phyloP scores from a whole-genome alignment of 2,888 invertebrate genomes.

The Danaus chrysippus region DNA sequence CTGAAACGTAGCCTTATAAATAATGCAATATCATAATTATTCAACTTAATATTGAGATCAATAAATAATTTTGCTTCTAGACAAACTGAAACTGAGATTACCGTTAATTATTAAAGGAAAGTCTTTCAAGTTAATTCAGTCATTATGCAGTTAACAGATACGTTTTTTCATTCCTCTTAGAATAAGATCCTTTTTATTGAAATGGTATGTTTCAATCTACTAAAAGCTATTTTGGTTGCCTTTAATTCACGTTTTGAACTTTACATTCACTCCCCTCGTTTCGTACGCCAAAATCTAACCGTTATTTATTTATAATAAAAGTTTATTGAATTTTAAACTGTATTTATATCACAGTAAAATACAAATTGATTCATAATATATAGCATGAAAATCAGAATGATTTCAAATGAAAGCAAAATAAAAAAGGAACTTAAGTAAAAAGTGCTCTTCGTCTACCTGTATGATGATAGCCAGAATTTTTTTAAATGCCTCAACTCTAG shows the following conservation, averaged over 20 bases:
- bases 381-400: neutral
- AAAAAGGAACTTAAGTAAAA: too few species aligned
- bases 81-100: too few species aligned
- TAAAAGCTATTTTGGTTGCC: slow-evolving; percentile 49
- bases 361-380: neutral
- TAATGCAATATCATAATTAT: too few species aligned
- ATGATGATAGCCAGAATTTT: too few species aligned
- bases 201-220: slow-evolving; percentile 46
- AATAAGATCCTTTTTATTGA: slow-evolving; percentile 28
- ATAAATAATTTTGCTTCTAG: too few species aligned
- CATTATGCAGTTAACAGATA: slow-evolving; percentile 5
- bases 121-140: neutral
- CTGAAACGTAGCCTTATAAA: too few species aligned
- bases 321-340: slow-evolving; percentile 6
- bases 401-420: neutral
- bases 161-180: slow-evolving; percentile 28
- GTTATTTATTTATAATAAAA: slow-evolving; percentile 7
- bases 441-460: too few species aligned
- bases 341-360: slow-evolving; percentile 1
- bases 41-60: too few species aligned
- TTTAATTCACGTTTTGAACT: slow-evolving; percentile 38
- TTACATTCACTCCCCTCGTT: slow-evolving; percentile 19
- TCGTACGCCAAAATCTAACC: slow-evolving; percentile 15
- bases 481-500: too few species aligned
- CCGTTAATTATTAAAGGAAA: neutral